Conservation (phyloP, 1,140 invertebrate genomes). For the Bacillus rossius region DNA sequence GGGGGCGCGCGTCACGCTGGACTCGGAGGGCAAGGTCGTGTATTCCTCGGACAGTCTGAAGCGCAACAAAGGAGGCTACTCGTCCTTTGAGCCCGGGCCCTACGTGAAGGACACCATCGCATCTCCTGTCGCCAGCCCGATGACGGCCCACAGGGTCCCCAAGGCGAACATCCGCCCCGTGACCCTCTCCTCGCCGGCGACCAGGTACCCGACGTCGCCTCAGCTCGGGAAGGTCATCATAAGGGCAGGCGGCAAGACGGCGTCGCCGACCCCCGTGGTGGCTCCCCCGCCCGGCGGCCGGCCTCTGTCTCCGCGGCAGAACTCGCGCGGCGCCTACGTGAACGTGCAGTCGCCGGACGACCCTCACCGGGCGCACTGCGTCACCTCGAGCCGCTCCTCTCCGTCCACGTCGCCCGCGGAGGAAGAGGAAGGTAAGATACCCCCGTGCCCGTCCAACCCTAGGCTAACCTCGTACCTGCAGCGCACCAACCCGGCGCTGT, state of each 20-base stretch:
- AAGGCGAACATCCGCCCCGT: conserved; percentile 27
- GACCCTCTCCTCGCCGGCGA: neutral
- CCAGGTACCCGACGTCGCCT: conserved; percentile 30
- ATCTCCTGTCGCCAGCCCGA: conserved; percentile 23
- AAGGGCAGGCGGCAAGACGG: conserved; percentile 47
- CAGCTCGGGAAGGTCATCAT: conserved; percentile 61
- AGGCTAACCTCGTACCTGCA: conserved; percentile 8
- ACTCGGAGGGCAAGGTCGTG: conserved; percentile 84
- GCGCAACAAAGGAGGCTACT: conserved; percentile 71
- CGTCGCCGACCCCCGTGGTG: conserved; percentile 51
- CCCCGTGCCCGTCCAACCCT: conserved; percentile 2
- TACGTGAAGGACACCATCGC: conserved; percentile 58
- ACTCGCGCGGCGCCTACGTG: conserved; percentile 57
- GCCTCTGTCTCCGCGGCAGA: conserved; percentile 34
- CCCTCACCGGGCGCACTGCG: neutral
- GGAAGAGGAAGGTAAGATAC: conserved; percentile 16
- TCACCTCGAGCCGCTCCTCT: conserved; percentile 1
- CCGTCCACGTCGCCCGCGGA: neutral
- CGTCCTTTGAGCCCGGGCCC: conserved; percentile 77
- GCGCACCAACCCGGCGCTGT: conserved; percentile 9
- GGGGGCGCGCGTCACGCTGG: conserved; percentile 76
- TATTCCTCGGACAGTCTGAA: conserved; percentile 84
- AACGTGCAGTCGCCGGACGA: conserved; percentile 48
- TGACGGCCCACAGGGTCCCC: conserved; percentile 21
- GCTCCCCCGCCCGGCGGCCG: conserved; percentile 39